phyloP scores from a whole-genome alignment of 2,113 vertebrate genomes.

The Balaeniceps rex region DNA sequence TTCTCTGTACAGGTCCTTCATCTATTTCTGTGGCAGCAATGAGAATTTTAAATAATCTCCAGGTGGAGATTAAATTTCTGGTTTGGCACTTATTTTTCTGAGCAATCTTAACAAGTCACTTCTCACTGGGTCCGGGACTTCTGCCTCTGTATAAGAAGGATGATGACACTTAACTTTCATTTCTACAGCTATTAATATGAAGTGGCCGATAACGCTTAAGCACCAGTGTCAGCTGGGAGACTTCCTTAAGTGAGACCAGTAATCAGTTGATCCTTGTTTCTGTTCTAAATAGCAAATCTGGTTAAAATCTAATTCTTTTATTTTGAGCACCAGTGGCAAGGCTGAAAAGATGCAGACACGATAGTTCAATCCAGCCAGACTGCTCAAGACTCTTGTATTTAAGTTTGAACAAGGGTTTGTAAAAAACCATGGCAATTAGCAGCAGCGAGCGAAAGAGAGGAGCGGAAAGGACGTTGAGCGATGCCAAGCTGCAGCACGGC shows the following conservation, averaged over 20 bases:
- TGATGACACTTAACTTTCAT: neutral
- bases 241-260: neutral
- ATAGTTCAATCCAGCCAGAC: neutral
- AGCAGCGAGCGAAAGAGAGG: neutral
- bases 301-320: neutral
- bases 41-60: neutral
- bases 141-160: neutral
- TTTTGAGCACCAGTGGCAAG: neutral
- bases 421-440: neutral
- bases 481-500: neutral
- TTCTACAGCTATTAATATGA: neutral
- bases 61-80: neutral
- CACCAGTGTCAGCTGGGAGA: neutral
- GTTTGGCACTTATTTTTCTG: neutral
- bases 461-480: neutral
- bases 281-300: neutral
- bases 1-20: neutral
- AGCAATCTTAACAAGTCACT: neutral
- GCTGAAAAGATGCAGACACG: neutral
- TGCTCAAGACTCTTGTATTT: neutral
- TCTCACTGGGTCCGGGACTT: neutral
- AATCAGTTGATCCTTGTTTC: neutral
- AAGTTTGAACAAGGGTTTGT: neutral
- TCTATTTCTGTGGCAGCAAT: neutral
- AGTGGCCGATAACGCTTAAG: neutral